These are phyloP conservation scores for Drosophila nr. perissopoda DNA, from an alignment of 2,888 invertebrate genomes.

Conservation along the genomic window DNA sequence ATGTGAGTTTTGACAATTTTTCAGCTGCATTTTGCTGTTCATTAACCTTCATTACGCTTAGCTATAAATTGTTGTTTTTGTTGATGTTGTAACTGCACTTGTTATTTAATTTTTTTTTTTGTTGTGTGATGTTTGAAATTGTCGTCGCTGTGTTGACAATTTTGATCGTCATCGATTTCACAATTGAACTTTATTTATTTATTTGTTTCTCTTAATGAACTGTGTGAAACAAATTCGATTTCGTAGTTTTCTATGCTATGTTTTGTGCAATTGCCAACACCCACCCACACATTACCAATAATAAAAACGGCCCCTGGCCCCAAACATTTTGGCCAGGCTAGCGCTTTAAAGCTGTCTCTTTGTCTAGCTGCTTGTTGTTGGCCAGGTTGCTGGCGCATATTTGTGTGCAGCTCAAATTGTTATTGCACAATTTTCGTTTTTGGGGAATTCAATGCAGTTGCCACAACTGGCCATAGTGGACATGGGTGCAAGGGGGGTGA, in stretches of 20 bases:
- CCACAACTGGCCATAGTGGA: conserved; percentile 36
- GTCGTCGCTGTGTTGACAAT: conserved; percentile 62
- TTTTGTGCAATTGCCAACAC: conserved; percentile 42
- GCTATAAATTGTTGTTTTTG: conserved; percentile 38
- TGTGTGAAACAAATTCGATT: conserved; percentile 67
- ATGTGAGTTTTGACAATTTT: conserved; percentile 42
- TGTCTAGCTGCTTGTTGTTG: conserved; percentile 45
- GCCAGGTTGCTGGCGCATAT: conserved; percentile 77
- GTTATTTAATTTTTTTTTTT: conserved; percentile 9
- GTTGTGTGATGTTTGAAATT: conserved; percentile 27
- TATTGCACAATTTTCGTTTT: conserved; percentile 79
- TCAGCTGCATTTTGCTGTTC: conserved; percentile 59
- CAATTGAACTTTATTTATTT: conserved; percentile 76
- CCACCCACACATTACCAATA: conserved; percentile 38
- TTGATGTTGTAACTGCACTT: conserved; percentile 34
- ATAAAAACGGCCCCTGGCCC: conserved; percentile 26
- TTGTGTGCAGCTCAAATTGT: conserved; percentile 82
- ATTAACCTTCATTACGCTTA: conserved; percentile 79
- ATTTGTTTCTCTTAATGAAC: conserved; percentile 73
- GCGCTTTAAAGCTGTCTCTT: conserved; percentile 39
- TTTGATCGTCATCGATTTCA: conserved; percentile 66
- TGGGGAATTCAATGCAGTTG: conserved; percentile 66
- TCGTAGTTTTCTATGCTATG: conserved; percentile 6
- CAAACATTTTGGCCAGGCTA: conserved; percentile 28
- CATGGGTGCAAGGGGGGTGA: not conserved